These are phyloP conservation scores for Ranitomeya variabilis DNA, from an alignment of 2,113 vertebrate genomes.

Conservation along the genomic window DNA sequence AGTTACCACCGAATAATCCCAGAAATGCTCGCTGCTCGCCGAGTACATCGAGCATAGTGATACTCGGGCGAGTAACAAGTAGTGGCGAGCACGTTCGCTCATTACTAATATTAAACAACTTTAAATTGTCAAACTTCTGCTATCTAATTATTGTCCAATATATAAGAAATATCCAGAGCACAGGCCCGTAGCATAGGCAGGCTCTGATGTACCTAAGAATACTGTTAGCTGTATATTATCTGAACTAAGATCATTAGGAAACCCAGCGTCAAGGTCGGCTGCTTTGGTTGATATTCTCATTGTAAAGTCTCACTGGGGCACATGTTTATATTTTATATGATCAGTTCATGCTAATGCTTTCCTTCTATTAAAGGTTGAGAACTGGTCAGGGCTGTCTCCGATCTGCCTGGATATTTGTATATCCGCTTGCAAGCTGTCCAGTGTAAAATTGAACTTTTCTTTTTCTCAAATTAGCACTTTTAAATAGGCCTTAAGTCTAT, in stretches of 20 bases:
- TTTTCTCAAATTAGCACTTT: slow-evolving; percentile 54
- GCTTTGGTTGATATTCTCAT: not conserved
- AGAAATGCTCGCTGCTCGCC: too few relatives aligned
- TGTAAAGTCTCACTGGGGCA: not conserved
- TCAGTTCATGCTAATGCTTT: not conserved
- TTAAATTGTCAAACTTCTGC: too few relatives aligned
- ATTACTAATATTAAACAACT: too few relatives aligned
- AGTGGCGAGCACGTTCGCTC: too few relatives aligned
- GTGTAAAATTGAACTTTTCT: slow-evolving; percentile 43
- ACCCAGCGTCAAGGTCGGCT: not conserved
- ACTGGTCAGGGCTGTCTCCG: not conserved
- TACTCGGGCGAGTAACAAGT: too few relatives aligned
- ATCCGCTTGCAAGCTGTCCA: not conserved
- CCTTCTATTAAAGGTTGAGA: not conserved
- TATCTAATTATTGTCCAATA: too few relatives aligned
- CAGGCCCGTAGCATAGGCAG: not conserved
- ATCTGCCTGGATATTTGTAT: not conserved
- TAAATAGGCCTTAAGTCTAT: slow-evolving; percentile 53
- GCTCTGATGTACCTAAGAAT: not conserved
- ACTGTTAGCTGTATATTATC: not conserved
- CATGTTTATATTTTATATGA: not conserved
- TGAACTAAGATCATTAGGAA: not conserved
- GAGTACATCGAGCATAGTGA: too few relatives aligned
- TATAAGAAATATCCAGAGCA: not conserved
- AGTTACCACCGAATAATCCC: too few relatives aligned